Conservation (phyloP, 2,888 invertebrate genomes). For the Resseliella maxima region DNA sequence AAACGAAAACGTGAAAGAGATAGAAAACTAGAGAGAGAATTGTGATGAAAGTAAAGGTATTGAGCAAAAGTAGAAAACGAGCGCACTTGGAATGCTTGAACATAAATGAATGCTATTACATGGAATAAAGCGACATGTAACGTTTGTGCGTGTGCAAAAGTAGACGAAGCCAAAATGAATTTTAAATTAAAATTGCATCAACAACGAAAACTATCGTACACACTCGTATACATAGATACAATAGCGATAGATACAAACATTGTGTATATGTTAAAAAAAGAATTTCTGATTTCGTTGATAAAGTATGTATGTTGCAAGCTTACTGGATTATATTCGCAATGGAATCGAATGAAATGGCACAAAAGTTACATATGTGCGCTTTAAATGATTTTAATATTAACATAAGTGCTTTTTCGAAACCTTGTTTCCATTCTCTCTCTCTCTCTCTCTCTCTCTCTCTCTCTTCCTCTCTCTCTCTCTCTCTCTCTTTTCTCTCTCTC, state of each 20-base stretch:
- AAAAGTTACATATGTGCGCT: constrained; percentile 14
- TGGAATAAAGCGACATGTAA: neutral
- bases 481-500: too few relatives aligned
- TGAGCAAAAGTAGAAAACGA: neutral
- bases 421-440: neutral
- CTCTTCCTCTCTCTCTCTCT: too few relatives aligned
- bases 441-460: too few relatives aligned
- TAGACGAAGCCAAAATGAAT: neutral
- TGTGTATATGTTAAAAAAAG: too few relatives aligned
- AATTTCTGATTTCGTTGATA: neutral
- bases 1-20: too few relatives aligned
- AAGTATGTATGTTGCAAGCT: neutral
- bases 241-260: too few relatives aligned
- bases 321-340: neutral
- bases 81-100: neutral
- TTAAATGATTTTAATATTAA: constrained; percentile 9
- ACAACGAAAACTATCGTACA: neutral
- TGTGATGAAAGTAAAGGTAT: neutral
- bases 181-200: constrained; percentile 38
- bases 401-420: neutral
- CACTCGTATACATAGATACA: neutral
- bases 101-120: neutral
- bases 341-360: neutral
- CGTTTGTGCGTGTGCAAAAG: neutral
- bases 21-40: too few relatives aligned